phyloP scores from a whole-genome alignment of 1,140 invertebrate species.

The Arctopsyche grandis region DNA sequence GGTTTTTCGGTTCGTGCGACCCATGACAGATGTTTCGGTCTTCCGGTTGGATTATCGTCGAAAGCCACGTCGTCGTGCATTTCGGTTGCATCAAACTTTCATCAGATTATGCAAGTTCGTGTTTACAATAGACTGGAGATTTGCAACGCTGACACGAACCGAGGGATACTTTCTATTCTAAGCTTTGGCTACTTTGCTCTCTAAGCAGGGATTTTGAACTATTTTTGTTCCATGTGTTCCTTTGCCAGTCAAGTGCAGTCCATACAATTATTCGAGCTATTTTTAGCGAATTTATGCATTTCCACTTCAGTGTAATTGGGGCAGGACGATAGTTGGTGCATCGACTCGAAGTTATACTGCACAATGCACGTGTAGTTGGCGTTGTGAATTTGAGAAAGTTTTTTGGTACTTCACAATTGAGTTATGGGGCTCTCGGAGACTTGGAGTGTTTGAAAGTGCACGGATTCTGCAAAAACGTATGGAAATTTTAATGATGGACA shows the following conservation, averaged over 20 bases:
- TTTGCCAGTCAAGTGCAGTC: no score
- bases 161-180: not conserved
- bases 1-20: not conserved
- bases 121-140: not conserved
- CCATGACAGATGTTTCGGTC: not conserved
- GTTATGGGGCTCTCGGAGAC: no score
- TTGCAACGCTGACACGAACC: not conserved
- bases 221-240: no score
- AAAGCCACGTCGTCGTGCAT: constrained; percentile 41
- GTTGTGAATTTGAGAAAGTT: not conserved
- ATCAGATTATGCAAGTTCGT: constrained; percentile 29
- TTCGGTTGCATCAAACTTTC: constrained; percentile 31
- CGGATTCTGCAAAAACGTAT: no score
- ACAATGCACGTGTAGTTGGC: no score
- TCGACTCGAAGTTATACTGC: not conserved
- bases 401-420: no score
- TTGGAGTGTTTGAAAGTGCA: no score
- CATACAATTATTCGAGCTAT: no score
- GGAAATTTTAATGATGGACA: no score
- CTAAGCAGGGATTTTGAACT: no score
- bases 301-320: constrained; percentile 45
- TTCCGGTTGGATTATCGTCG: constrained; percentile 9
- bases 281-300: constrained; percentile 43
- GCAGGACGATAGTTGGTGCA: constrained; percentile 11
- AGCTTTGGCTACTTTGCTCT: no score